Evolutionary conservation across 2,888 invertebrate genomes (phyloP).

Genomic region (Oxystoma pomonae): DNA sequence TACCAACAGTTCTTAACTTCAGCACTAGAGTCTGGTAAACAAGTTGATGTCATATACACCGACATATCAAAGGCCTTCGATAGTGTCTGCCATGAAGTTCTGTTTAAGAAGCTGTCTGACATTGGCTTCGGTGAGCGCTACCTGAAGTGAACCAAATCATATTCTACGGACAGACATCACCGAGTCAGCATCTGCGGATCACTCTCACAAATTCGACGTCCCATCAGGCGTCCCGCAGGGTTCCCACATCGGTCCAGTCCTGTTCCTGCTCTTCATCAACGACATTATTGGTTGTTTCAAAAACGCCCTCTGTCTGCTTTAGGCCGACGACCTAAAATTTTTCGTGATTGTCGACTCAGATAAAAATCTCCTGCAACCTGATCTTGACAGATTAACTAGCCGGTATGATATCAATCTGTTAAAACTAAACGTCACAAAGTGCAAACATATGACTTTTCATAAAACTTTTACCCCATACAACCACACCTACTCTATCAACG

Average conservation of each 20-base stretch:
- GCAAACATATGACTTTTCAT: neutral
- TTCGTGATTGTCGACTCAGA: neutral
- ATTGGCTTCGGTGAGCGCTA: neutral
- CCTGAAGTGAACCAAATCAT: neutral
- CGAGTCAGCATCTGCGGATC: neutral
- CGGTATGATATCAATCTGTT: neutral
- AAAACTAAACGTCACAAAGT: neutral
- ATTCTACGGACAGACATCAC: neutral
- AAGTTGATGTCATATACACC: neutral
- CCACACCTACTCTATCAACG: neutral
- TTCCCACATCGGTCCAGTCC: neutral
- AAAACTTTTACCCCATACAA: neutral
- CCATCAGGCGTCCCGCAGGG: neutral
- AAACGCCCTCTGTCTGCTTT: neutral
- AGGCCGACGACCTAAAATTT: neutral
- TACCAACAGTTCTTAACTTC: neutral
- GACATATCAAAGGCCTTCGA: neutral
- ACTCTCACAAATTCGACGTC: no score
- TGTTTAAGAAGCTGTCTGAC: neutral
- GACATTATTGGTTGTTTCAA: no score
- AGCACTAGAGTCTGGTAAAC: neutral
- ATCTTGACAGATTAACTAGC: neutral
- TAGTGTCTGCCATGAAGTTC: neutral
- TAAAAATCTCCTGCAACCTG: neutral
- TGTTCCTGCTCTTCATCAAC: neutral